A percentile compares a stretch with the other conserved stretches of the same genome.
These are phyloP conservation scores for Tetrapedia diversipes DNA, from an alignment of 2,888 invertebrate genomes.

Conservation along the genomic window DNA sequence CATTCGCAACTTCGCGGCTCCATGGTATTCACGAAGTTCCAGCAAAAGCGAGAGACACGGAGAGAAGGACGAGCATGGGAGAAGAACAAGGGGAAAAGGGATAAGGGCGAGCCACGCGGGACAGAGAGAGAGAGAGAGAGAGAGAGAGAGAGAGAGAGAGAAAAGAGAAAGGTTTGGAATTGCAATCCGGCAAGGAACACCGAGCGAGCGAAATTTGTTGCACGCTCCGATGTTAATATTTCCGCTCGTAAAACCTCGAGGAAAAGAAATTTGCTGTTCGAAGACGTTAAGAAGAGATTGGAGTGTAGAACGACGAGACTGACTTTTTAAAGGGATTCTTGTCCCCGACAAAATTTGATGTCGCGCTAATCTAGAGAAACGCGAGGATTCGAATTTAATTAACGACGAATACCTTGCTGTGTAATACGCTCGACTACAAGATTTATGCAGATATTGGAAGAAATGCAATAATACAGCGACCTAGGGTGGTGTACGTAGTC, in stretches of 20 bases:
- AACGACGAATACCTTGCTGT: slow-evolving; percentile 27
- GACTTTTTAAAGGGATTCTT: neutral
- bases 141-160: neutral
- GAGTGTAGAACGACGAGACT: neutral
- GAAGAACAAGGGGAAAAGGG: neutral
- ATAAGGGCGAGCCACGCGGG: slow-evolving; percentile 35
- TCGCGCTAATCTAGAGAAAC: no score
- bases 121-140: slow-evolving; percentile 31
- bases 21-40: slow-evolving; percentile 66
- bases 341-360: neutral
- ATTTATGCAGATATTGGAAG: slow-evolving; percentile 38
- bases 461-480: slow-evolving; percentile 39
- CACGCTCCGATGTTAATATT: slow-evolving; percentile 1
- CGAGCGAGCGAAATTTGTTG: slow-evolving; percentile 7
- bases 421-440: neutral
- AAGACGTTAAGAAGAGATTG: neutral
- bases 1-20: slow-evolving; percentile 69
- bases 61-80: neutral
- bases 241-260: neutral
- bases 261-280: neutral
- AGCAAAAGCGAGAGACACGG: slow-evolving; percentile 7
- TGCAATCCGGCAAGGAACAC: slow-evolving; percentile 1
- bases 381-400: neutral
- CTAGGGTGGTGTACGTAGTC: no score
- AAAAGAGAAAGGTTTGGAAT: slow-evolving; percentile 24